Base-by-base conservation (phyloP, 2,888 invertebrate species). In the Conops quadrifasciatus region DNA sequence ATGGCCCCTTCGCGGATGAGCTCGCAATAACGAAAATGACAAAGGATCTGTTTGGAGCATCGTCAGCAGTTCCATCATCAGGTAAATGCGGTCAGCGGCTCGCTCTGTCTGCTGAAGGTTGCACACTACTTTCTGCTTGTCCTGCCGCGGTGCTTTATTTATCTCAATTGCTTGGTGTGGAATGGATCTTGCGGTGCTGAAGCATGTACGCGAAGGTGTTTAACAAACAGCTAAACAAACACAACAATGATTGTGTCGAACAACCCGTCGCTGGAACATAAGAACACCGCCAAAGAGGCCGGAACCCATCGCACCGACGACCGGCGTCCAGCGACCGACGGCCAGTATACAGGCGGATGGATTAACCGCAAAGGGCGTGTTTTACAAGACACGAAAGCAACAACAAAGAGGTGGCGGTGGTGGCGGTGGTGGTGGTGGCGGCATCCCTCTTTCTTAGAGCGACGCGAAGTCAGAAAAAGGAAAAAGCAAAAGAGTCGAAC, bases 221-320 rank as follows among this genome's bases (percentile, higher is more conserved):
- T 83, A 80, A 83, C 82, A 82, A 82, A 83, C 82, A 82, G 81
- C 82, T 81, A 81, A 82, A 82, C 82, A 82, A 80, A 81, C 82
- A 82, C 67, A 67, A 58, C 19, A 26, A 51, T 51, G 28, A 30
- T 26, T 26, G 28, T 26, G 47, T 49, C 30, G 24, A 28, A 47
- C 24, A 49, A 65, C 28, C 62, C 9, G 16, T 51, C 24, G 24
- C 19, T 26, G n/a, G n/a, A 45, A 63, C 53, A 43, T 13, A 56
- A 58, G 2, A 16, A 63, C 9, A 15, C 66, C 53, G 66, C n/a
- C 21, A 60, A 49, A 24, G 30, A 16, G 56, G 45, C 16, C 47
- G 19, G 49, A 49, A 63, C 49, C 69, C 28, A 51, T 11, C 51
- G 9, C 56, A 58, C 43, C 56, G 21, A 45, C 28, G 26, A 16